Base-by-base conservation (phyloP, 2,888 invertebrate species). In the Mactromeris polynyma region DNA sequence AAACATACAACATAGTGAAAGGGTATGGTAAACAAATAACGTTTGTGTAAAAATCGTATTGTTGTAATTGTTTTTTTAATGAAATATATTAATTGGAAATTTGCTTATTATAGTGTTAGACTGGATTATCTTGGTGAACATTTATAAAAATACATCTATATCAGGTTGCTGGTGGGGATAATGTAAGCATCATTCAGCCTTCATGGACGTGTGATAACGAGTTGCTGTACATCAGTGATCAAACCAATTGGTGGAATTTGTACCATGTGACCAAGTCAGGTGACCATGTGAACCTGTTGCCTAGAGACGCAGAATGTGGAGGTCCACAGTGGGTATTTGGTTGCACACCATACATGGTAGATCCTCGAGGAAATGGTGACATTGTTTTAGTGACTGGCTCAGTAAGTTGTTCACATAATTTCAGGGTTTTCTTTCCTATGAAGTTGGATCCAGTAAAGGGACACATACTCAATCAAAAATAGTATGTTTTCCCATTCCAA, bases 171-270 rank as follows among this genome's bases (percentile, higher is more conserved):
- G 95, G 94, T 36, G 94, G 95, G 0, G 90, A 91, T 19, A 93
- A 94, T 51, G 85, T 93, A 42, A 97, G 96, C 91, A 96, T 96
- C 79, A 95, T 96, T 78, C 93, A 95, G 73, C 97, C 97, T 9
- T 89, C 93, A 14, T 97, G 97, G 97, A 95, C 96, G 4, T 88
- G 93, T 38, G 91, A 95, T 86, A 96, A 96, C 87, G 88, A 95
- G 36, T 93, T 97, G 26, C 92, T 96, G 79, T 96, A 95, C 89
- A 95, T 97, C 73, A 93, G 96, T 83, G 97, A 97, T 93, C 93
- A 94, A 73, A 95, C 95, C 31, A 95, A 96, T 85, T 96, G 96
- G 96, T 97, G 97, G 97, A 97, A 97, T 89, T 91, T 97, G 81
- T 97, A 97, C 92, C 93, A 93, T 86, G 93, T 96, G 85, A 94